Evolutionary conservation across 2,888 invertebrate genomes (phyloP).

Genomic region (Sphaeridia pumilis): DNA sequence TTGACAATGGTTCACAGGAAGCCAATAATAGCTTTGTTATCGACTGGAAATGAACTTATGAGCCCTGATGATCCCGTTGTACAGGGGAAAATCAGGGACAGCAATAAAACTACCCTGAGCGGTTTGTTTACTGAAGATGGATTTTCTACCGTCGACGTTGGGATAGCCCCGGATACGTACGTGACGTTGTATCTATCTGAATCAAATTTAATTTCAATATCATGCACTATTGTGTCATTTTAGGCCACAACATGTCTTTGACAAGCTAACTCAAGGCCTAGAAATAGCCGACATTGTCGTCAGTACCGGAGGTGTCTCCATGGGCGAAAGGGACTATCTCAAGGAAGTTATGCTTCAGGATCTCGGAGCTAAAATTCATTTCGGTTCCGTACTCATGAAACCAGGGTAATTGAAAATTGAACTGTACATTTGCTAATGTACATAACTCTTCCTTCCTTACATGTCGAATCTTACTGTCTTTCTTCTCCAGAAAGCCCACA

Average conservation of each 20-base stretch:
- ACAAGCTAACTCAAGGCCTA: slow-evolving; percentile 49
- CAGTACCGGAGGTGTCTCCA: slow-evolving; percentile 80
- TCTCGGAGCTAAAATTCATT: slow-evolving; percentile 68
- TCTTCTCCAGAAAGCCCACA: slow-evolving; percentile 64
- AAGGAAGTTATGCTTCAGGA: slow-evolving; percentile 64
- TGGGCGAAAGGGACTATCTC: slow-evolving; percentile 89
- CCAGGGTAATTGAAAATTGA: slow-evolving; percentile 68
- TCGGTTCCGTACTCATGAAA: slow-evolving; percentile 84
- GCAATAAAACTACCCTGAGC: slow-evolving; percentile 74
- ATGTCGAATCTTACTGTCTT: too few species aligned
- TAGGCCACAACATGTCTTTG: slow-evolving; percentile 51
- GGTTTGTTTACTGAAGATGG: slow-evolving; percentile 57
- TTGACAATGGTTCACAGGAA: slow-evolving; percentile 41
- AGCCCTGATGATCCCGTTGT: slow-evolving; percentile 48
- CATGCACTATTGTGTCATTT: too few species aligned
- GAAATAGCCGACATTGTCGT: slow-evolving; percentile 61
- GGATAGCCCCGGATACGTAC: slow-evolving; percentile 70
- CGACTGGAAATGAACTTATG: slow-evolving; percentile 86
- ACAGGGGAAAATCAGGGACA: slow-evolving; percentile 76
- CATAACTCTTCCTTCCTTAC: too few species aligned
- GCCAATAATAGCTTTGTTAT: slow-evolving; percentile 67
- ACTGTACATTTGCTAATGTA: too few species aligned
- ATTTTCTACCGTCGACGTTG: slow-evolving; percentile 57
- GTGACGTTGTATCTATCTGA: slow-evolving; percentile 31
- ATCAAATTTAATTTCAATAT: background rate